A percentile compares a stretch with the other conserved stretches of the same genome.
Evolutionary conservation across 2,113 vertebrate genomes (phyloP).

Genomic region (Phalacrocorax pelagicus): DNA sequence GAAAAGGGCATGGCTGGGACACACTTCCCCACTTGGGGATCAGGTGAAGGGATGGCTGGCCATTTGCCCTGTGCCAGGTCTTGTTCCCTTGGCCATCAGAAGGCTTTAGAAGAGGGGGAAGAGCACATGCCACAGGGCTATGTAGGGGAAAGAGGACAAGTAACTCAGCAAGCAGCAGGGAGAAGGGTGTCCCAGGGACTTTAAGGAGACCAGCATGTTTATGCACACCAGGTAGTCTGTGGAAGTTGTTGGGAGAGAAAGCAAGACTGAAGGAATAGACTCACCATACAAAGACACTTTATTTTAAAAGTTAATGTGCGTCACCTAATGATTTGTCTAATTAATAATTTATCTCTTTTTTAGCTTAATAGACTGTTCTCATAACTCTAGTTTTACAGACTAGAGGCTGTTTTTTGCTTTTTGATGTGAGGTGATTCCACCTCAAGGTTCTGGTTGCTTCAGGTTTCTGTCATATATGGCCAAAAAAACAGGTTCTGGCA

Average conservation of each 20-base stretch:
- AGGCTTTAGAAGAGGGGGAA: neutral
- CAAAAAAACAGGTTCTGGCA: neutral
- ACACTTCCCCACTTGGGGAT: neutral
- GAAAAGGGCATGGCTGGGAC: neutral
- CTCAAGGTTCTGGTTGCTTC: neutral
- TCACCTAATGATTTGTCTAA: neutral
- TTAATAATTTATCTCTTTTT: neutral
- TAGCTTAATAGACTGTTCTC: neutral
- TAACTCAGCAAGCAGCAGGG: neutral
- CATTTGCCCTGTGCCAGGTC: neutral
- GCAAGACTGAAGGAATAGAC: neutral
- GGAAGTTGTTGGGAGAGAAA: neutral
- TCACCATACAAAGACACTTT: neutral
- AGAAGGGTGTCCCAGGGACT: neutral
- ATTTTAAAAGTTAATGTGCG: neutral
- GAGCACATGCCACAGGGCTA: neutral
- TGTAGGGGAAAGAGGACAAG: neutral
- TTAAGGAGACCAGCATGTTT: neutral
- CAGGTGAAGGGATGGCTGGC: neutral
- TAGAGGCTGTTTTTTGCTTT: neutral
- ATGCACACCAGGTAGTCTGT: neutral
- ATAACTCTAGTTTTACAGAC: neutral
- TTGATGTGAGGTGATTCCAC: neutral
- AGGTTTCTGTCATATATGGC: neutral
- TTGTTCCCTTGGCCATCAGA: neutral